Conservation (phyloP, 2,888 invertebrate genomes). For the Microctonus brassicae region DNA sequence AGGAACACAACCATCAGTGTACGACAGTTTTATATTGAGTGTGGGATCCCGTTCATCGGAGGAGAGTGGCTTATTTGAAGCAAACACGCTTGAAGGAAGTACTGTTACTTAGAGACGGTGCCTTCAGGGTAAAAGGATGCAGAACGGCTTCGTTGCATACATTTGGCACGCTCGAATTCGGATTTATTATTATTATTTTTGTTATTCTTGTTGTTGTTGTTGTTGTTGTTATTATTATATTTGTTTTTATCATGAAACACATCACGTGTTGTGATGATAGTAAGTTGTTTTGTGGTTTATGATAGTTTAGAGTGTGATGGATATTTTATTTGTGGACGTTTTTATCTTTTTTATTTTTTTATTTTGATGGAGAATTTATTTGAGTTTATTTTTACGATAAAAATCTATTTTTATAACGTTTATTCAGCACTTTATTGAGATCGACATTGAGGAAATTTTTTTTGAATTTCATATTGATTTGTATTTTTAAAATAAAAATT, state of each 20-base stretch:
- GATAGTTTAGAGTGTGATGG: too few species aligned
- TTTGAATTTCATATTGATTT: too few species aligned
- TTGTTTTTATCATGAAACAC: not conserved
- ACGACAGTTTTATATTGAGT: conserved; percentile 15
- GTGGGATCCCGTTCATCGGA: conserved; percentile 23
- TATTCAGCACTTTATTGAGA: too few species aligned
- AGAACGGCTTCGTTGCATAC: conserved; percentile 16
- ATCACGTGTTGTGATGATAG: too few species aligned
- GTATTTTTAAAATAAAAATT: too few species aligned
- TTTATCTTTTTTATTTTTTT: too few species aligned
- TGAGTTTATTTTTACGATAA: too few species aligned
- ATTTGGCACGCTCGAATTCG: conserved; percentile 2
- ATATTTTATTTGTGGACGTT: too few species aligned
- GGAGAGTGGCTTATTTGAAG: conserved; percentile 36
- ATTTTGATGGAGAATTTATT: too few species aligned
- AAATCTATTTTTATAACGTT: too few species aligned
- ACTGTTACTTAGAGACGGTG: conserved; percentile 57
- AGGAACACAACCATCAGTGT: conserved; percentile 9
- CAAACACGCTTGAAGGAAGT: conserved; percentile 48
- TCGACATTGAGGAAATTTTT: too few species aligned
- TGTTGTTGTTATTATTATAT: not conserved
- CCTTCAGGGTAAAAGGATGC: conserved; percentile 45
- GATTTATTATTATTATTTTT: not conserved
- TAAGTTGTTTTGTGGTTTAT: too few species aligned
- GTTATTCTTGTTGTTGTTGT: not conserved